phyloP scores from a whole-genome alignment of 1,140 invertebrate genomes.

The Drosophila funebris region DNA sequence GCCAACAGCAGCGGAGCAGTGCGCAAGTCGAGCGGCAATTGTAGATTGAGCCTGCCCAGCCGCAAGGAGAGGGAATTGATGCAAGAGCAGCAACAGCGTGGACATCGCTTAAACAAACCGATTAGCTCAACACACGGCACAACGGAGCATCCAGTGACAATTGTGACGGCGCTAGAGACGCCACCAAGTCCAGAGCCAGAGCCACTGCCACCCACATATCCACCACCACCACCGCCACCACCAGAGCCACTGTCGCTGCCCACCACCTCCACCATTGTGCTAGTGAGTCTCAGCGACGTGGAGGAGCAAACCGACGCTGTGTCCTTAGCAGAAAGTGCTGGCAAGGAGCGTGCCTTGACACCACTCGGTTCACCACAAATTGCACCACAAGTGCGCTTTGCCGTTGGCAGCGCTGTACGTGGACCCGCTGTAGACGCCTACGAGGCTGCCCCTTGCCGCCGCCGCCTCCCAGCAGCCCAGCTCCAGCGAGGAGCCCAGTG shows the following conservation, averaged over 20 bases:
- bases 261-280: slow-evolving; percentile 24
- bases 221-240: slow-evolving; percentile 33
- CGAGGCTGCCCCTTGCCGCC: slow-evolving; percentile 58
- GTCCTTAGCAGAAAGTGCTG: slow-evolving; percentile 72
- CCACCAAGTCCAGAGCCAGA: slow-evolving; percentile 21
- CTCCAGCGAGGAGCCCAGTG: slow-evolving; percentile 62
- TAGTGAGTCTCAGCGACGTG: slow-evolving; percentile 36
- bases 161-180: slow-evolving; percentile 39
- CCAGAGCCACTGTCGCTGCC: slow-evolving; percentile 9
- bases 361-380: too few relatives aligned
- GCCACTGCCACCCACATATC: too few relatives aligned
- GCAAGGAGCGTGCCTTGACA: too few relatives aligned
- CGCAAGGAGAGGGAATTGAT: slow-evolving; percentile 62
- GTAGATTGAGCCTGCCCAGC: background rate
- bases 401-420: slow-evolving; percentile 75
- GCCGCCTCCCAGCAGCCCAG: slow-evolving; percentile 65
- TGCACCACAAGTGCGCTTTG: slow-evolving; percentile 62
- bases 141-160: slow-evolving; percentile 44
- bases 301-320: slow-evolving; percentile 56
- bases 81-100: slow-evolving; percentile 71
- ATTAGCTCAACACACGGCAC: slow-evolving; percentile 20
- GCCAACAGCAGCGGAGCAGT: slow-evolving; percentile 37
- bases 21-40: slow-evolving; percentile 4
- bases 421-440: slow-evolving; percentile 59
- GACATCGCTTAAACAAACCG: slow-evolving; percentile 47